Conservation (phyloP, 2,113 vertebrate species). For the Tympanuchus pallidicinctus region DNA sequence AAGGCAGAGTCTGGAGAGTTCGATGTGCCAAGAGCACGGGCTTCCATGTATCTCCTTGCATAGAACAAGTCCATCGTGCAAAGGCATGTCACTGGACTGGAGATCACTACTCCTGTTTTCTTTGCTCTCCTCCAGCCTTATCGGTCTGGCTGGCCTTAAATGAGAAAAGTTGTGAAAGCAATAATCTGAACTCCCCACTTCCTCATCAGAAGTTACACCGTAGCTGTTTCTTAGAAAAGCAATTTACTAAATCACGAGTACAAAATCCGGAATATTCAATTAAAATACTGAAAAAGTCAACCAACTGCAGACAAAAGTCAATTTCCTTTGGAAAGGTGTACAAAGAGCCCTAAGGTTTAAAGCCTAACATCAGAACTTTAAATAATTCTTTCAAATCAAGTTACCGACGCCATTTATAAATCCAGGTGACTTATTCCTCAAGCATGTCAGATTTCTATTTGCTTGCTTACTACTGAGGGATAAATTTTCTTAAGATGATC, state of each 20-base stretch:
- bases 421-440: neutral
- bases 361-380: neutral
- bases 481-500: neutral
- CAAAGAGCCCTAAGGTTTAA: neutral
- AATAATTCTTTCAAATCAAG: neutral
- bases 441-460: neutral
- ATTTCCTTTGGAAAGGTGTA: neutral
- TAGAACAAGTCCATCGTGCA: neutral
- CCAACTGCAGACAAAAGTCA: neutral
- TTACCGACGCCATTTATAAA: neutral
- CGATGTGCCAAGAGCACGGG: neutral
- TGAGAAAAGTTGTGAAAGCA: neutral
- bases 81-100: rapidly evolving
- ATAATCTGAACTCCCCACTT: neutral
- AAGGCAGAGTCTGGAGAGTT: neutral
- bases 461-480: neutral
- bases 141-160: rapidly evolving
- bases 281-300: neutral
- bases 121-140: neutral
- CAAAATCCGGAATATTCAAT: neutral
- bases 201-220: neutral
- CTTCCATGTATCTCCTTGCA: neutral
- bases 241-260: neutral
- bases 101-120: neutral
- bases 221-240: neutral